Conservation (phyloP, 2,797 vertebrate genomes). For the Myoxocephalus aenaeus region DNA sequence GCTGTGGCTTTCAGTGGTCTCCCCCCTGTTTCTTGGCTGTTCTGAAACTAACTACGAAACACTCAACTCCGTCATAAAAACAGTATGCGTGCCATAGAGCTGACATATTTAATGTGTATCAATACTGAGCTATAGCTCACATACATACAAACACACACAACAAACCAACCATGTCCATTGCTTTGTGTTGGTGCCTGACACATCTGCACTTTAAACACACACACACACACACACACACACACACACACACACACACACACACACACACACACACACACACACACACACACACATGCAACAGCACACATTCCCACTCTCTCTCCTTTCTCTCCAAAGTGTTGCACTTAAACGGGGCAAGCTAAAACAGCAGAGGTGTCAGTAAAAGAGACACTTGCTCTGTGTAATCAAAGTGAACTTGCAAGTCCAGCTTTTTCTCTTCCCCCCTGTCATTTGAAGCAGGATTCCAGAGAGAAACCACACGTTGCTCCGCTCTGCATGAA, state of each 20-base stretch:
- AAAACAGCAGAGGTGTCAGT: constrained; percentile 58
- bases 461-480: constrained; percentile 66
- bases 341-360: constrained; percentile 47
- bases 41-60: constrained; percentile 7
- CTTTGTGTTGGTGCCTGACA: constrained; percentile 54
- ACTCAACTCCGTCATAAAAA: constrained; percentile 4
- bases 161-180: constrained; percentile 22
- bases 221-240: constrained; percentile 21
- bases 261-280: constrained; percentile 20
- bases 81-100: neutral
- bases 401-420: constrained; percentile 57
- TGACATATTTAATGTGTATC: constrained; percentile 10
- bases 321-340: constrained; percentile 22
- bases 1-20: neutral
- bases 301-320: neutral
- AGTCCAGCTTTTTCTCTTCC: constrained; percentile 50
- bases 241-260: constrained; percentile 8
- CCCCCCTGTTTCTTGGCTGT: constrained; percentile 21
- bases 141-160: constrained; percentile 4
- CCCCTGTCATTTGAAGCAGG: neutral
- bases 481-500: constrained; percentile 2
- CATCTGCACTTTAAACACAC: constrained; percentile 50
- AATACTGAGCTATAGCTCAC: neutral
- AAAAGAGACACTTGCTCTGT: constrained; percentile 15
- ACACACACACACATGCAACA: constrained; percentile 28